A percentile compares a stretch with the other conserved stretches of the same genome.
Evolutionary conservation across 2,113 vertebrate genomes (phyloP).

Genomic region (Muntiacus muntjak): DNA sequence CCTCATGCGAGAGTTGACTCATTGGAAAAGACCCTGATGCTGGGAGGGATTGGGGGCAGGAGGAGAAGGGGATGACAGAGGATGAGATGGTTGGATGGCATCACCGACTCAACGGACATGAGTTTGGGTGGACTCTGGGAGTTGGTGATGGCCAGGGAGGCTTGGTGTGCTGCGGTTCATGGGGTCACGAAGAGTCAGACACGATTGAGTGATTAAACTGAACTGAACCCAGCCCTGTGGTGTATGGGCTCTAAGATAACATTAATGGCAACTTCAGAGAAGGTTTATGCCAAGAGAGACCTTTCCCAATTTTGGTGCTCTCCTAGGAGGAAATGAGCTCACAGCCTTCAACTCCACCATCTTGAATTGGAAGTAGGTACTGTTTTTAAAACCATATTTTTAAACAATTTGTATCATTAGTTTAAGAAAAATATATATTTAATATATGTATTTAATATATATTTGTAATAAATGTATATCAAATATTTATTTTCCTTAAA

Average conservation of each 20-base stretch:
- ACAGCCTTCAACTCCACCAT: background rate
- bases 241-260: background rate
- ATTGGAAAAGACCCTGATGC: background rate
- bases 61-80: background rate
- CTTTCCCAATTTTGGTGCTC: background rate
- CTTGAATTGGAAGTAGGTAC: background rate
- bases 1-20: background rate
- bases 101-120: background rate
- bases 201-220: background rate
- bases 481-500: background rate
- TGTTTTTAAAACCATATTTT: background rate
- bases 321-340: background rate
- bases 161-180: background rate
- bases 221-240: background rate
- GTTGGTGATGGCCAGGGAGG: background rate
- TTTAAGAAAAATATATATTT: background rate
- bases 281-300: background rate
- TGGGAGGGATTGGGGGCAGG: background rate
- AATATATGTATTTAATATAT: background rate
- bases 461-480: background rate
- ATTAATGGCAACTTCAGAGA: background rate
- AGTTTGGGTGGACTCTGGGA: background rate
- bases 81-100: background rate
- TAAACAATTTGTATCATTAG: background rate
- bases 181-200: background rate